Base-by-base conservation (phyloP, 1,140 invertebrate species). In the Drosophila novamexicana region DNA sequence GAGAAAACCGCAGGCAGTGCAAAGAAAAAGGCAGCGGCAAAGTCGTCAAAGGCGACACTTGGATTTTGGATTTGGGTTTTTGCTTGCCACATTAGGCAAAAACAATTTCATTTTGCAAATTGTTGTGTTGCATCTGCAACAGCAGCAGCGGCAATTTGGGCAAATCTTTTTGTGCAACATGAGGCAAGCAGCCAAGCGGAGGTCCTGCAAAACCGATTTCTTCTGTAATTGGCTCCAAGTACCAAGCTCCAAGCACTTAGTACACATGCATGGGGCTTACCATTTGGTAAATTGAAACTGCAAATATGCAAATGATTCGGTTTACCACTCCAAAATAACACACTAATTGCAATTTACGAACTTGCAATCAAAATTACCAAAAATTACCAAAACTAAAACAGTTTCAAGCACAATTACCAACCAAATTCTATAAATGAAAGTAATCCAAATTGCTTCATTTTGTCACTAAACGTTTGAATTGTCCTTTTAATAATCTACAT, bases 211-310 rank as follows among this genome's bases (percentile, higher is more conserved):
- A 47, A 56, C 52, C 34, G 52, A 69, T 74, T 74, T 49, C 57
- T 37, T 29, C 62, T 56, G 42, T 63, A 77, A 75, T 72, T 73
- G 73, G 40, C 56, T 14, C 39, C 53, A 49, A 63, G 50, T 75
- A 81, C 84, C 68, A 72, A 74, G 45, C 50, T 44, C 49, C 22
- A 42, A 45, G 39, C 10, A 42, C 54, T 57, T 14, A 50, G 36
- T 14, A 54, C 34, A 10, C 59, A 42, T 52, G n/a, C n/a, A 42
- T 29, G 16, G 37, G 53, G 42, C 56, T 63, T 58, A 14, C 18
- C 40, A 70, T 54, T 57, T 67, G 49, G 39, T 18, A 77, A 85
- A 86, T 86, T 78, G 67, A 75, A 79, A 88, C 14, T 75, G 73
- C 63, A 59, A 59, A 77, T 77, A 53, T 59, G 58, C 84, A 80